These are phyloP conservation scores for Upupa epops DNA, from an alignment of 2,113 vertebrate species.

Conservation along the genomic window DNA sequence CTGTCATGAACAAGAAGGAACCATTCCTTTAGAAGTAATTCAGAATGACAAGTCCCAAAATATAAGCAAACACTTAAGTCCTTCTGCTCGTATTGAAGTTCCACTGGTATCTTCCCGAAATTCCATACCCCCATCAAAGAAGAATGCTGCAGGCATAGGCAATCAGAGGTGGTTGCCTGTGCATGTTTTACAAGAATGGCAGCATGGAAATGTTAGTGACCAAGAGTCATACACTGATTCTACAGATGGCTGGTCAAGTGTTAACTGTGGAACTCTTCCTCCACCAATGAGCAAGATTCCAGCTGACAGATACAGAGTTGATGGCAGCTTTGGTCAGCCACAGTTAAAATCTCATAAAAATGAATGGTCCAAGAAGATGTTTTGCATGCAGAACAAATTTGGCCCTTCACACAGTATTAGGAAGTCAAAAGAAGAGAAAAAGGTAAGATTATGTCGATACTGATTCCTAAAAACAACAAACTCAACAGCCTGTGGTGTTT, in stretches of 20 bases:
- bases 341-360: conserved; percentile 80
- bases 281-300: conserved; percentile 98
- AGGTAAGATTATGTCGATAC: conserved; percentile 76
- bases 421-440: conserved; percentile 86
- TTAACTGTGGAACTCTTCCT: conserved; percentile 95
- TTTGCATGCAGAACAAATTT: conserved; percentile 81
- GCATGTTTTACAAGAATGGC: conserved; percentile 92
- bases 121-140: conserved; percentile 79
- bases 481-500: not conserved
- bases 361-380: conserved; percentile 90
- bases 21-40: conserved; percentile 71
- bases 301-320: conserved; percentile 91
- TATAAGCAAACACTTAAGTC: conserved; percentile 71
- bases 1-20: conserved; percentile 78
- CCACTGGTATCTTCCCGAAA: conserved; percentile 77
- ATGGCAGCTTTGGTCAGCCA: conserved; percentile 80
- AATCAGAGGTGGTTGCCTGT: conserved; percentile 90
- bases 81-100: conserved; percentile 79
- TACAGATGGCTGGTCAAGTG: conserved; percentile 95
- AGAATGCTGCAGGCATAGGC: conserved; percentile 52
- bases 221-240: conserved; percentile 98
- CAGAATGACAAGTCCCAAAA: conserved; percentile 82
- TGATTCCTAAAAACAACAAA: not conserved
- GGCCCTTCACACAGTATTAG: conserved; percentile 78
- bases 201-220: conserved; percentile 86